These are phyloP conservation scores for Spodoptera litura DNA, from an alignment of 1,140 invertebrate genomes.

Conservation along the genomic window DNA sequence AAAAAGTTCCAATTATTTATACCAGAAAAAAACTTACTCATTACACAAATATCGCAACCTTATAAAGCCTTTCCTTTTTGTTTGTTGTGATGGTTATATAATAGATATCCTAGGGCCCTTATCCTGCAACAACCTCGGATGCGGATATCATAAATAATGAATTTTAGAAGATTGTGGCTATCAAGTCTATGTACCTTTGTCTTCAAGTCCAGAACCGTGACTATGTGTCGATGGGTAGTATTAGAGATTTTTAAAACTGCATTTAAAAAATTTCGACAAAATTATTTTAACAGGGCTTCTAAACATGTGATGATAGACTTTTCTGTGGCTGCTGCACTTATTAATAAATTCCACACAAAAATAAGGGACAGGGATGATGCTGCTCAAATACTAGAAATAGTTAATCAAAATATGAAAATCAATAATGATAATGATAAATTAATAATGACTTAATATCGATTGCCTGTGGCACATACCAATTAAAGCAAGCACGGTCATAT, in stretches of 20 bases:
- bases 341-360: slow-evolving; percentile 34
- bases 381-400: slow-evolving; percentile 27
- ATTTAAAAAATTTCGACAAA: neutral
- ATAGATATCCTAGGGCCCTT: neutral
- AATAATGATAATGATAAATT: too few relatives aligned
- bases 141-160: slow-evolving; percentile 39
- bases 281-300: slow-evolving; percentile 31
- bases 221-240: slow-evolving; percentile 13
- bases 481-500: slow-evolving; percentile 35
- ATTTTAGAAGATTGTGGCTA: slow-evolving; percentile 12
- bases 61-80: slow-evolving; percentile 47
- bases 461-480: slow-evolving; percentile 30
- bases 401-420: slow-evolving; percentile 28
- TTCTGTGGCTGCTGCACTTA: slow-evolving; percentile 25
- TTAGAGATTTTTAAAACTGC: slow-evolving; percentile 13
- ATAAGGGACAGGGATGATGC: slow-evolving; percentile 37
- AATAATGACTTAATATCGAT: slow-evolving; percentile 28
- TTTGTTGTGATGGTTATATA: slow-evolving; percentile 29
- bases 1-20: slow-evolving; percentile 50
- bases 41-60: slow-evolving; percentile 46
- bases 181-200: neutral
- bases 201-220: neutral
- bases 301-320: slow-evolving; percentile 23
- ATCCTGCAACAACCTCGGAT: slow-evolving; percentile 47
- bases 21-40: slow-evolving; percentile 43